Percentiles rank a stretch among this genome's conserved stretches.
phyloP scores from a whole-genome alignment of 2,113 vertebrate genomes.

The Eolophus roseicapilla region DNA sequence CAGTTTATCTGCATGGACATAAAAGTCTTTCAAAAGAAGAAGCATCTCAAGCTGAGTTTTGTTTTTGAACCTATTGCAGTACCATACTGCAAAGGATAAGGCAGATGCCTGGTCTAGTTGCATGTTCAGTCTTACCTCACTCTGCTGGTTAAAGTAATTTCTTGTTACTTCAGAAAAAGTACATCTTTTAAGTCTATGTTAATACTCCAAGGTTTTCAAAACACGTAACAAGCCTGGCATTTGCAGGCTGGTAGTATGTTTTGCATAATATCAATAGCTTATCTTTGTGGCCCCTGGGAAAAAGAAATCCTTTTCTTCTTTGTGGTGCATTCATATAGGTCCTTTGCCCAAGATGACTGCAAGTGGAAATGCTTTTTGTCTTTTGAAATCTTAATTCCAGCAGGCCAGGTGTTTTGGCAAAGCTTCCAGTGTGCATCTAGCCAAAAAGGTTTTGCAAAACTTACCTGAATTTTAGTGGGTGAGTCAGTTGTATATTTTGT shows the following conservation, averaged over 20 bases:
- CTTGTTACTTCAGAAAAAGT: background rate
- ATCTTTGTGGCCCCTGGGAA: slow-evolving; percentile 14
- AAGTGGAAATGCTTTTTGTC: slow-evolving; percentile 13
- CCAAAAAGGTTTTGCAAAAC: background rate
- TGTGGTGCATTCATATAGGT: background rate
- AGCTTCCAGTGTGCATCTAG: background rate
- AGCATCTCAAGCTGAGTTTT: background rate
- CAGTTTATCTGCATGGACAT: background rate
- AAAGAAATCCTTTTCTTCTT: slow-evolving; percentile 27
- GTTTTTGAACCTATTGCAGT: background rate
- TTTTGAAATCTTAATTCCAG: slow-evolving; percentile 11
- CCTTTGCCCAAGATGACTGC: background rate
- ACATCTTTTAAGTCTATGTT: background rate
- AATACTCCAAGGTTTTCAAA: background rate
- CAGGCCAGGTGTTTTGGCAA: background rate
- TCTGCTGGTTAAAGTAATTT: background rate
- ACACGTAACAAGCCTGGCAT: background rate
- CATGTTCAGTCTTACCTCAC: background rate
- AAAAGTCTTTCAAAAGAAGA: background rate
- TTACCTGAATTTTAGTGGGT: background rate
- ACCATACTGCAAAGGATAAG: background rate
- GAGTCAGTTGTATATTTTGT: background rate
- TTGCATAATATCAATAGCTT: slow-evolving; percentile 36
- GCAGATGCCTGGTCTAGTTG: background rate
- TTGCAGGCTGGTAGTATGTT: background rate